Evolutionary conservation across 2,888 invertebrate species (phyloP), one percentile per base, ranked within the genome.

Genomic region (Deladenus siricidicola): DNA sequence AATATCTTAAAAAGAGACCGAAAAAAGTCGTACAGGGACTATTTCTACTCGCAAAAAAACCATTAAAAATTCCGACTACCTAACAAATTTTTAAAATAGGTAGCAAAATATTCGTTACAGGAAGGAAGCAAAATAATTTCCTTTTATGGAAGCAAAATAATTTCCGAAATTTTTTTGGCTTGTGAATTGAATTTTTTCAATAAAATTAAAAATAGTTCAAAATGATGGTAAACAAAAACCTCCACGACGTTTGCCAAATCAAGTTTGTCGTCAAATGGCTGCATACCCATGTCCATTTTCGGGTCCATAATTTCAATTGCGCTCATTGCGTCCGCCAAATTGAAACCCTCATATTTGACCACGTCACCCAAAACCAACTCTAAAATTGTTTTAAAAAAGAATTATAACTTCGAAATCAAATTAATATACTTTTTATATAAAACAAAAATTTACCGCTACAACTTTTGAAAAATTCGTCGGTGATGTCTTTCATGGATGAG

Each of bases 251-350:
- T 28, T 2, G 56, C 62, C n/a, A 68, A 29, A 8, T 58, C 62
- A 14, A 68, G 39, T 8, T 48, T 53, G 23, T 47, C 26, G n/a
- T 63, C 63, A 42, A 57, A 28, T 10, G 90, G 93, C 68, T 90
- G 83, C 91, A 98, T 94, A 4, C 96, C 96, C 1, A 92, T 92
- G 84, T 98, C 96, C 96, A 98, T 98, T 84, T 96, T 98, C 0
- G 94, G 94, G 80, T 98, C 96, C 96, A 98, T 96, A 89, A 98
- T 92, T 82, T 98, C 60, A 73, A 98, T 96, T 0, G 96, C 96
- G 0, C 93, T 93, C 96, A 98, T 98, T 0, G 94, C 96, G 81
- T 96, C 94, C 82, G 92, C 93, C 42, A 98, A 83, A 10, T 62
- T 56, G 48, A 69, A 73, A 1, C 30, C 34, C 2, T 28, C 42